Percentiles rank a stretch among this genome's conserved stretches.
phyloP scores from a whole-genome alignment of 2,113 vertebrate genomes.

The Corvus cornix region DNA sequence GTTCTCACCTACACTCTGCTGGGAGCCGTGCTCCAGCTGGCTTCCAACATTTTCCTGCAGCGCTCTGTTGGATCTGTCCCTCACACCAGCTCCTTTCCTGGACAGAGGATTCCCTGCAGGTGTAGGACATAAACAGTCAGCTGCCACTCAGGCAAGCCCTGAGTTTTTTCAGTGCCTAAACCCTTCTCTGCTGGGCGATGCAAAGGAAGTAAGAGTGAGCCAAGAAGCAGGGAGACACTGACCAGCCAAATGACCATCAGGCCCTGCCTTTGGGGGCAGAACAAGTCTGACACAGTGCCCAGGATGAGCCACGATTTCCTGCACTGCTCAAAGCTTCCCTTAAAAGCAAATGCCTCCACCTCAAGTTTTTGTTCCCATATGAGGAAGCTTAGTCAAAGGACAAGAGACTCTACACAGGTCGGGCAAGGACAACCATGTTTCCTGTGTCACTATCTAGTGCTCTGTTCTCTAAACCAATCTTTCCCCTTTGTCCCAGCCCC shows the following conservation, averaged over 20 bases:
- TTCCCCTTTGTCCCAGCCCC: background rate
- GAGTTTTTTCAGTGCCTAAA: background rate
- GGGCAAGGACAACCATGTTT: background rate
- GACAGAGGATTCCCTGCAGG: background rate
- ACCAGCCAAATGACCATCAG: background rate
- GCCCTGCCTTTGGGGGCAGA: background rate
- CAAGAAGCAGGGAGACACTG: rapidly evolving
- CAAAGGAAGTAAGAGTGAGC: background rate
- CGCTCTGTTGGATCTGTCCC: background rate
- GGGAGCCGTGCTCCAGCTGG: background rate
- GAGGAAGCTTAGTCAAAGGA: background rate
- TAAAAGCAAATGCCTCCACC: background rate
- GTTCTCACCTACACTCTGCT: background rate
- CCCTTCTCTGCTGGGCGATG: background rate
- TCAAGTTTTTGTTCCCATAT: background rate
- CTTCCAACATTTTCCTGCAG: background rate
- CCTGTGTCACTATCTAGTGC: background rate
- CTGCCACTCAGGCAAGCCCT: background rate
- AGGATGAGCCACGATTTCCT: background rate
- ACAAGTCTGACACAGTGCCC: background rate
- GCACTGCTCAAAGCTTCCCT: background rate
- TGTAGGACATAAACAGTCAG: background rate
- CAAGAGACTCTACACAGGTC: background rate
- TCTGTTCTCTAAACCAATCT: background rate
- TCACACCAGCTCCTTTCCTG: background rate